Evolutionary conservation across 2,113 vertebrate genomes (phyloP), one percentile per base, ranked within the genome.

Genomic region (Vimba vimba): DNA sequence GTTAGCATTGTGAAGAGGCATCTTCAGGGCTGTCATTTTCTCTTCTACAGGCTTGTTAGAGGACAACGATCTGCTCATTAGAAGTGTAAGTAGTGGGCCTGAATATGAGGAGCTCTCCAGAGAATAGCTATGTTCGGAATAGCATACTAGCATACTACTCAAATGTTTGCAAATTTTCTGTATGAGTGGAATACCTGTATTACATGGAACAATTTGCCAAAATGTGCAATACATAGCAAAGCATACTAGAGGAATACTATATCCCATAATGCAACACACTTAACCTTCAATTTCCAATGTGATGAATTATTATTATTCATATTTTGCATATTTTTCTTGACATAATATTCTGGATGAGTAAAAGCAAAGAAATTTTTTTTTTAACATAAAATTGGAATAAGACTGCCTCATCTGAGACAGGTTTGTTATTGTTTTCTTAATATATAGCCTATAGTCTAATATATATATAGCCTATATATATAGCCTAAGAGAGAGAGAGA

Each of bases 1-100:
- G 88, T 85, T 89, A 90, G 86, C 85, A 88, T 86, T 69, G 83
- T 2, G 85, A 87, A 78, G 90, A 86, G 90, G 50, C 71, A 84
- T 92, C 90, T 87, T 47, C 84, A 80, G 47, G 33, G 69, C 33
- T 66, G 47, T 80, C 55, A 76, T 68, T 64, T 78, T 69, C 83
- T 75, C 78, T 25, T 86, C 39, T 64, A 76, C 68, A 83, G 81
- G 23, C 75, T 52, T 11, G 8, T 82, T 82, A 82, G 64, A 55
- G 45, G 62, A 68, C 45, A 81, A 50, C 62, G 21, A 55, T 83
- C 50, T 57, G 66, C 81, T 83, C 81, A 83, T 69, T 83, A 69
- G 66, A 47, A 33, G 30, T 73, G 64, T n/a, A 59, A 83, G 81
- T 66, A 59, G 50, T 6, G 8, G 19, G 11, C 4, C 6, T 83